A percentile compares a stretch with the other conserved stretches of the same genome.
Conservation (phyloP, 2,797 vertebrate species). For the Oceanodroma leucorhoa region DNA sequence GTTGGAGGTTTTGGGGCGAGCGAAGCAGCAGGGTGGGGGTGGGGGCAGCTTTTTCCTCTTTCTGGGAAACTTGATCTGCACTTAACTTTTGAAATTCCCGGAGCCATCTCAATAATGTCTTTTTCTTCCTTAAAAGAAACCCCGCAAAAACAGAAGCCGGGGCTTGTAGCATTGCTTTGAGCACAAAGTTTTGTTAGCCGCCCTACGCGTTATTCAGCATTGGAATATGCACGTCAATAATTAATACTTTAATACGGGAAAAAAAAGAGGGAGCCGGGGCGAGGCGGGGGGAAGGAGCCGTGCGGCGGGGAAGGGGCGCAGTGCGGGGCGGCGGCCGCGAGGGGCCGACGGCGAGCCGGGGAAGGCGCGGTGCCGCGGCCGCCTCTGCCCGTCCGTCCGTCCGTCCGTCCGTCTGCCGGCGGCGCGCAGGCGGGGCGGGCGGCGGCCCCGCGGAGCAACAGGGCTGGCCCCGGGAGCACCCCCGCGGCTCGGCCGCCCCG, state of each 20-base stretch:
- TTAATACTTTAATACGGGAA: not conserved
- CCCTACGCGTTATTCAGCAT: constrained; percentile 18
- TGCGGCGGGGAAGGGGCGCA: not conserved
- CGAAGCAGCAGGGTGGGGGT: not conserved
- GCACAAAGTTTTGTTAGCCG: not conserved
- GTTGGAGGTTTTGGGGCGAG: not conserved
- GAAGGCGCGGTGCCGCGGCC: not conserved
- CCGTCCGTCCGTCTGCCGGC: not conserved
- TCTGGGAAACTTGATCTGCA: not conserved
- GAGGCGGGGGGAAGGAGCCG: not conserved
- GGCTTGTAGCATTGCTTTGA: not conserved
- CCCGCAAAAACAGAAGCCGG: not conserved
- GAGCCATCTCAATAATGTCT: accelerated
- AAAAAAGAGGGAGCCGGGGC: not conserved
- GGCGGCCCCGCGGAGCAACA: constrained; percentile 28
- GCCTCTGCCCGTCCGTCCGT: too few species aligned
- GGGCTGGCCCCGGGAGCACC: not conserved
- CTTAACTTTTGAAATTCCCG: not conserved
- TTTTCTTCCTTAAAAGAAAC: not conserved
- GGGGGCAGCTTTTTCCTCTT: not conserved
- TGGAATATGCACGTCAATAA: constrained; percentile 9
- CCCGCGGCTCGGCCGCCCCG: not conserved
- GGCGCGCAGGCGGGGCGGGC: not conserved
- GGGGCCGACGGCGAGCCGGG: constrained; percentile 16
- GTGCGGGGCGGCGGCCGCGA: not conserved